Evolutionary conservation across 2,888 invertebrate species (phyloP), one percentile per base, ranked within the genome.

Genomic region (Platycheirus albimanus): DNA sequence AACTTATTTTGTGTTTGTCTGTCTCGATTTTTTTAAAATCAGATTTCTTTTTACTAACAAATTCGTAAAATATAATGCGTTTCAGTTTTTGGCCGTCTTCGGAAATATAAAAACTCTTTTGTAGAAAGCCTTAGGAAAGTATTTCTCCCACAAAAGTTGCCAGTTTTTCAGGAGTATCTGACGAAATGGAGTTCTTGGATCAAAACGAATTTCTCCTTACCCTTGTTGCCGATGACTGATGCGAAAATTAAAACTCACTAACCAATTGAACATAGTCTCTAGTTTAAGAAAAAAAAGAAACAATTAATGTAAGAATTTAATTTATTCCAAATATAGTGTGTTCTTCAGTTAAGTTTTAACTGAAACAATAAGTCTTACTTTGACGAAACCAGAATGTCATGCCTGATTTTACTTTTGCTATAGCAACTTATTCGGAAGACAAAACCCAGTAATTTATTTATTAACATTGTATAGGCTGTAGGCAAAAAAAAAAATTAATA

Each of bases 101-200:
- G 61, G 10, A 61, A 61, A 45, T n/a, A 13, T 8, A 45, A 28
- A 45, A 61, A 45, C 4, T 61, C 61, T 19, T 45, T 45, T 30
- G 45, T 61, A 0, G 30, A 61, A 61, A 17, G 30, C 1, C 10
- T 45, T 15, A 45, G 10, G 28, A 43, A 45, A 0, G 85, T 85
- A 85, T 86, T 87, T 88, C 77, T 86, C 84, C 13, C 70, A 30
- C 1, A 45, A 13, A 61, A 30, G 4, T 19, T 19, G 11, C 20
- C 61, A 13, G 3, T 3, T 7, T 19, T 61, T 30, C 17, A 30
- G 19, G 28, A 30, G 2, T 5, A 17, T 19, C 0, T 45, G 5
- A 45, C 43, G 0, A 43, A 30, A 19, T 61, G 61, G 61, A 61
- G n/a, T 10, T 61, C 61, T 17, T 61, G 61, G 61, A 61, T 61